Evolutionary conservation across 2,797 vertebrate species (phyloP), one percentile per base, ranked within the genome.

Genomic region (Ambastaia sidthimunki): DNA sequence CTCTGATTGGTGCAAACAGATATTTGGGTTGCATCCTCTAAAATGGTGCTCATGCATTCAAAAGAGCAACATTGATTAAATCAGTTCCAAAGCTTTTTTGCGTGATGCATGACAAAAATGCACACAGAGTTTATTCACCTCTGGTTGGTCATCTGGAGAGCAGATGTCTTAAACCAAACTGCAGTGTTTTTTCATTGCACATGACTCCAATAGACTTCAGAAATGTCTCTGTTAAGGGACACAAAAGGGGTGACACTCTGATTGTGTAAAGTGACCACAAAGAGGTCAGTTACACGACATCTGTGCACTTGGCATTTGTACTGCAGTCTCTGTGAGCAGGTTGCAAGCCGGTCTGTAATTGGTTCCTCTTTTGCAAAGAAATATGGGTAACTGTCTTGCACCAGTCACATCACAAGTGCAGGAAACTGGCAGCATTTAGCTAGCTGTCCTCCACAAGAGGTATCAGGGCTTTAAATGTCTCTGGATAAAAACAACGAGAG

Each of bases 1-100:
- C 86, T 76, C 86, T 85, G 70, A 84, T 92, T 80, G 59, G 93
- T 90, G 76, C 71, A 15, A 74, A 87, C 91, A 92, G 91, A 92
- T 92, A 91, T 92, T 87, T 88, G 76, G 81, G 88, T 87, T 88
- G 86, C 86, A 85, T 89, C 85, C 80, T 66, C 74, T 79, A 80
- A 76, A 87, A 77, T 85, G 86, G 84, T 76, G 48, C 80, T 82
- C 70, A 78, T 50, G 23, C 85, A 85, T 86, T 82, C 75, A 72
- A 74, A 87, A 82, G 88, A 78, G 81, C 78, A 80, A 80, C 77
- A 83, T 82, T 87, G 86, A 92, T 90, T 83, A 79, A 85, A 88
- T 84, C 85, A 70, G 75, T 67, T 57, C 69, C 74, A 80, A 85
- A 78, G 60, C 28, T 23, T 59, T 70, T 37, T 83, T 82, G 71